Conservation (phyloP, 2,888 invertebrate genomes). For the Platycheirus rosarum region DNA sequence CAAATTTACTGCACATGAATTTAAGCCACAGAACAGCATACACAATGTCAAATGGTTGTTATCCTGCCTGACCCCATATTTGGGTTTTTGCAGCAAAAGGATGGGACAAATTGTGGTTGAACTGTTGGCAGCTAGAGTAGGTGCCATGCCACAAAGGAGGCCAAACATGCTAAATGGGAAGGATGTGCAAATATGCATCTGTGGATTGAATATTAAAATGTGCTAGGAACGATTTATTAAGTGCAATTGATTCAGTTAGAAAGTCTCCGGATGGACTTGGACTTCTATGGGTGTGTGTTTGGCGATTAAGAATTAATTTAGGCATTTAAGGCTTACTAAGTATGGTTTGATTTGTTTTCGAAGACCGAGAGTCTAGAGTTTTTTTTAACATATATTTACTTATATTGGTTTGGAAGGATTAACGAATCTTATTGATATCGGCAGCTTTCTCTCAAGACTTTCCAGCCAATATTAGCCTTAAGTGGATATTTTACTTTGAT, state of each 20-base stretch:
- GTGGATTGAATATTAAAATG: conserved; percentile 55
- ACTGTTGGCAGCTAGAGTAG: conserved; percentile 64
- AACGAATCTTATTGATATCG: too few species aligned
- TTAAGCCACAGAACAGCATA: neutral
- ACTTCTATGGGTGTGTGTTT: neutral
- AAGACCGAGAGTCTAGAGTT: too few species aligned
- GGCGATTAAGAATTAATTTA: conserved; percentile 13
- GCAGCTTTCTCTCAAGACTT: too few species aligned
- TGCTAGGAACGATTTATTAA: conserved; percentile 58
- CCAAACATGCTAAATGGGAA: conserved; percentile 58
- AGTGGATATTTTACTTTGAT: too few species aligned
- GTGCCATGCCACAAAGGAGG: conserved; percentile 46
- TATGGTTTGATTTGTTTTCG: too few species aligned
- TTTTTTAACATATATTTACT: too few species aligned
- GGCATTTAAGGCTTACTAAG: too few species aligned
- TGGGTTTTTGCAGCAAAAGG: neutral
- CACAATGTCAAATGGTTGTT: conserved; percentile 56
- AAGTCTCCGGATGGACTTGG: conserved; percentile 29
- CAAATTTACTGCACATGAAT: conserved; percentile 65
- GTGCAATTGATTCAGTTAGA: conserved; percentile 43
- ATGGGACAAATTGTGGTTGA: conserved; percentile 54
- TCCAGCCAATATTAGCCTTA: too few species aligned
- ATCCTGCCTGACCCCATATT: conserved; percentile 37
- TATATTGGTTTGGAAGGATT: too few species aligned
- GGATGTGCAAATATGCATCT: conserved; percentile 55